Evolutionary conservation across 1,140 invertebrate species (phyloP).

Genomic region (Linepithema humile): DNA sequence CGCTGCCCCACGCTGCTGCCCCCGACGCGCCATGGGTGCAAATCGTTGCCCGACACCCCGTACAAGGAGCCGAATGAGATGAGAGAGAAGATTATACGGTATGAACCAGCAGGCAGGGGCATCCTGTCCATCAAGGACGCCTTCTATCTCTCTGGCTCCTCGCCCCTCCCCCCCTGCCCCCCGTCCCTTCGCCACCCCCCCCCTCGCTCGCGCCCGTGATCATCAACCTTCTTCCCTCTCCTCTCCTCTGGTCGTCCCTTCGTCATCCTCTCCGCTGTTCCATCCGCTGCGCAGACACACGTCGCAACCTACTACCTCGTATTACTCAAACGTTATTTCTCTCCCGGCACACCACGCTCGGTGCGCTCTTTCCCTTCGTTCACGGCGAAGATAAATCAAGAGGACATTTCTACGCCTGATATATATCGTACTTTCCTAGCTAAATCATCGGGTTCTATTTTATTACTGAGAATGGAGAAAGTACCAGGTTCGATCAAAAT

Average conservation of each 20-base stretch:
- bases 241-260: constrained; percentile 48
- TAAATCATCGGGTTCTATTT: background rate
- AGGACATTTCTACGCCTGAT: constrained; percentile 44
- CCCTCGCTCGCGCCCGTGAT: background rate
- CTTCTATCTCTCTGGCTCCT: constrained; percentile 76
- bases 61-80: constrained; percentile 78
- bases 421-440: background rate
- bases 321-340: constrained; percentile 70
- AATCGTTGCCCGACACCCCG: constrained; percentile 76
- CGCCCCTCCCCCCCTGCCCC: constrained; percentile 30
- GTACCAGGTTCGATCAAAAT: background rate
- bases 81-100: constrained; percentile 79
- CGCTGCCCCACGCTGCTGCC: constrained; percentile 53
- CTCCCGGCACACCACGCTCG: constrained; percentile 54
- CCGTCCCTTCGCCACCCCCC: constrained; percentile 12
- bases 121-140: constrained; percentile 81
- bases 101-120: constrained; percentile 76
- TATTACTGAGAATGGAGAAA: background rate
- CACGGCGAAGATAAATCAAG: constrained; percentile 36
- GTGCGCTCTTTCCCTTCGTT: constrained; percentile 60
- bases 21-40: constrained; percentile 71
- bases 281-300: constrained; percentile 60
- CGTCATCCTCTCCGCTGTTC: constrained; percentile 39
- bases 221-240: constrained; percentile 38
- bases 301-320: constrained; percentile 68